Evolutionary conservation across 2,113 vertebrate genomes (phyloP), one percentile per base, ranked within the genome.

Genomic region (Ginglymostoma cirratum): DNA sequence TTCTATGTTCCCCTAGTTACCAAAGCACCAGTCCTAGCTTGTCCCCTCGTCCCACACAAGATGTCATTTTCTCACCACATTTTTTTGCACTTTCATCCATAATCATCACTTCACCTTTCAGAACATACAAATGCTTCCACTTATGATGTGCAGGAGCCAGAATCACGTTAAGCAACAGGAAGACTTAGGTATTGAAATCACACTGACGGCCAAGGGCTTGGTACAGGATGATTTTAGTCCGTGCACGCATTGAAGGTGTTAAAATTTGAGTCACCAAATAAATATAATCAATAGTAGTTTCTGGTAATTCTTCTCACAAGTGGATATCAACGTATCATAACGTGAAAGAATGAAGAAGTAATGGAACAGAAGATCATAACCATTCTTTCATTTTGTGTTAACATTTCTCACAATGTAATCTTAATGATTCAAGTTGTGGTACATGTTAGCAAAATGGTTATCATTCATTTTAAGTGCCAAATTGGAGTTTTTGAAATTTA

Each of bases 401-500:
- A 94, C 93, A 94, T 69, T 94, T 45, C 21, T 23, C 70, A 7
- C 66, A 94, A 95, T 95, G n/a, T 38, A 93, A 93, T 93, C 34
- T 67, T 93, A 95, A 95, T 45, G 42, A 95, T 45, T 70, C 38
- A 42, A 48, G 93, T 70, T 72, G 24, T 95, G 93, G 38, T 34
- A 95, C 23, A 3, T 76, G 66, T 76, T 95, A 34, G 17, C 45
- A 45, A 69, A 95, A 95, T 48, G 45, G 38, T 15, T 48, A 52
- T 52, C 42, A 48, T 76, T 76, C 94, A 95, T 72, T 95, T 95
- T 48, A 72, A 72, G 66, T 48, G 67, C 93, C 66, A 95, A 48
- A 95, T 70, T 95, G 94, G 69, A 70, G 94, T 34, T 72, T 72
- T 95, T 95, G 67, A 34, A 52, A 70, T 95, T 52, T 95, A 76